Evolutionary conservation across 2,797 vertebrate genomes (phyloP).

Genomic region (Leptodactylus fallax): DNA sequence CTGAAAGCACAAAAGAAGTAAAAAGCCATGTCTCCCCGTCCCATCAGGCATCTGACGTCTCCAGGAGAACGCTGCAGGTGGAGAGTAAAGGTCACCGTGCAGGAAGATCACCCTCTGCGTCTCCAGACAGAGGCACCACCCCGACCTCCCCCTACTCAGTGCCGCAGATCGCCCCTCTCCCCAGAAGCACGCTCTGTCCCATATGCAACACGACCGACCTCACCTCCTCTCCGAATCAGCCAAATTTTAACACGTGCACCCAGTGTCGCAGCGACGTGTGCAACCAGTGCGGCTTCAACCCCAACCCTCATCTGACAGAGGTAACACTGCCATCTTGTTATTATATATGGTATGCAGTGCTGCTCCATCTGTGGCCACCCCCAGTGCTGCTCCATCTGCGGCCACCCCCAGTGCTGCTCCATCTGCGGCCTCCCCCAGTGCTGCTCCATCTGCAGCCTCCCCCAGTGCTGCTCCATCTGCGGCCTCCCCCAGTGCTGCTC

Average conservation of each 20-base stretch:
- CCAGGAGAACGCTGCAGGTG: slow-evolving; percentile 88
- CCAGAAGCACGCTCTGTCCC: slow-evolving; percentile 96
- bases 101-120: slow-evolving; percentile 87
- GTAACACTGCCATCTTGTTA: slow-evolving; percentile 73
- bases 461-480: too few species aligned
- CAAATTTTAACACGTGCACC: slow-evolving; percentile 93
- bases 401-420: too few species aligned
- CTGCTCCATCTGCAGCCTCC: too few species aligned
- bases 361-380: too few species aligned
- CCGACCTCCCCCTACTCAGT: slow-evolving; percentile 95
- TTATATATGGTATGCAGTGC: too few species aligned
- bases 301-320: slow-evolving; percentile 97
- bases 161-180: slow-evolving; percentile 97
- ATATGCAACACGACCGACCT: slow-evolving; percentile 98
- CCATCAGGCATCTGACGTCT: slow-evolving; percentile 75
- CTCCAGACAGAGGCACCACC: slow-evolving; percentile 89
- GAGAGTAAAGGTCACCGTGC: slow-evolving; percentile 83
- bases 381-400: too few species aligned
- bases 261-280: slow-evolving; percentile 94
- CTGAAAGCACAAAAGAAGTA: slow-evolving; percentile 74
- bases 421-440: too few species aligned
- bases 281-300: slow-evolving; percentile 99
- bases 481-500: too few species aligned
- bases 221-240: slow-evolving; percentile 84
- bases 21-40: slow-evolving; percentile 73